Evolutionary conservation across 1,140 invertebrate genomes (phyloP).

Genomic region (Hylaeus volcanicus): DNA sequence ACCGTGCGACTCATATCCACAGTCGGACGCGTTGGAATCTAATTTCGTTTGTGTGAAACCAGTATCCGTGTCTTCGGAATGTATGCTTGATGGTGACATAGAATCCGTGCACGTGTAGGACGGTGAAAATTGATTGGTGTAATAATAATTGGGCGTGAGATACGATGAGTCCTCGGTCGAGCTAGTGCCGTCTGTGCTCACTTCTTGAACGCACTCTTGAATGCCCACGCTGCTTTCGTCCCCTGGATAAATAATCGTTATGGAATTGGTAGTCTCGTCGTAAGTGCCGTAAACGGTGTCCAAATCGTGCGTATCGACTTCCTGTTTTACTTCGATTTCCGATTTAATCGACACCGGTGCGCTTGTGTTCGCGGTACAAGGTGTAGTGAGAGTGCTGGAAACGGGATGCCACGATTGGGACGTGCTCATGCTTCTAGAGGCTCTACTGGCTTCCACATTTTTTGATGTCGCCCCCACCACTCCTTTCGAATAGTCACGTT

Average conservation of each 20-base stretch:
- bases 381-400: constrained; percentile 20
- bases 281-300: constrained; percentile 85
- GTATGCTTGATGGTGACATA: constrained; percentile 72
- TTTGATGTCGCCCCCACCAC: constrained; percentile 91
- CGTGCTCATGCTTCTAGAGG: constrained; percentile 72
- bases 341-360: constrained; percentile 68
- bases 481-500: constrained; percentile 76
- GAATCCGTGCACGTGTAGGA: constrained; percentile 68
- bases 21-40: constrained; percentile 72
- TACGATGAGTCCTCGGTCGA: constrained; percentile 47
- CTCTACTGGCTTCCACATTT: constrained; percentile 88
- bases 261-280: constrained; percentile 86
- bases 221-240: constrained; percentile 76
- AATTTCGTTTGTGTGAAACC: constrained; percentile 53
- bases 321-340: constrained; percentile 79
- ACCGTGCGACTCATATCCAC: constrained; percentile 78
- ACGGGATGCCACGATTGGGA: constrained; percentile 30
- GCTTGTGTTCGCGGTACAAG: background rate
- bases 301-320: constrained; percentile 64
- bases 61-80: constrained; percentile 72
- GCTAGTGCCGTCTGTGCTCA: constrained; percentile 53
- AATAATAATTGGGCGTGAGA: constrained; percentile 50
- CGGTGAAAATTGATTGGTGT: constrained; percentile 61
- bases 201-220: constrained; percentile 74
- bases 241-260: constrained; percentile 86